Evolutionary conservation across 2,888 invertebrate species (phyloP), one percentile per base, ranked within the genome.

Genomic region (Athrips mouffetella): DNA sequence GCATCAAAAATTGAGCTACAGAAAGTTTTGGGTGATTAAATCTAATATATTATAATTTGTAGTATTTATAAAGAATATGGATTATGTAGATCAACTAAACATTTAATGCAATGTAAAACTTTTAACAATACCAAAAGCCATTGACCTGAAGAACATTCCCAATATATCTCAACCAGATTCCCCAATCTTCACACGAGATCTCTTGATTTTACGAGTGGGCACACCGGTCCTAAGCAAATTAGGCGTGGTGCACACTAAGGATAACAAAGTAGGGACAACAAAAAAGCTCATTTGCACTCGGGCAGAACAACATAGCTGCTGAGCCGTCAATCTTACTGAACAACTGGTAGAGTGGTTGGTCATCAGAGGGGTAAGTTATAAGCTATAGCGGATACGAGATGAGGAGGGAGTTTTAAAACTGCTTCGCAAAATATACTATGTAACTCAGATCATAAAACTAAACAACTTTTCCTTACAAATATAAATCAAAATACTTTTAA

Each of bases 261-360:
- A 56, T 60, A 58, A 60, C 57, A 54, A 59, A 59, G 62, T 57
- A 63, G 58, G 55, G 60, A 63, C 62, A 60, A 67, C 70, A 80
- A 80, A 80, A 80, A 82, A 76, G 67, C 78, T 81, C 75, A 79
- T 81, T 82, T 81, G 69, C 80, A 79, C 81, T 80, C 70, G 67
- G 70, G 54, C 63, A 69, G 70, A 73, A 73, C 74, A 74, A 71
- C 67, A 65, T n/a, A n/a, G n/a, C n/a, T n/a, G 65, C 69, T 71
- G 75, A 72, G 71, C 67, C 71, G 81, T 79, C 80, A 76, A 76
- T 83, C 80, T 79, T 70, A 64, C 67, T 63, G 69, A 75, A 76
- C 71, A 70, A 70, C 59, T 65, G 65, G 70, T 75, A 64, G 65
- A 65, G 67, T 61, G 63, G 55, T 55, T 55, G 58, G 56, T 51